A percentile compares a stretch with the other conserved stretches of the same genome.
Conservation (phyloP, 1,140 invertebrate genomes). For the Listronotus bonariensis region DNA sequence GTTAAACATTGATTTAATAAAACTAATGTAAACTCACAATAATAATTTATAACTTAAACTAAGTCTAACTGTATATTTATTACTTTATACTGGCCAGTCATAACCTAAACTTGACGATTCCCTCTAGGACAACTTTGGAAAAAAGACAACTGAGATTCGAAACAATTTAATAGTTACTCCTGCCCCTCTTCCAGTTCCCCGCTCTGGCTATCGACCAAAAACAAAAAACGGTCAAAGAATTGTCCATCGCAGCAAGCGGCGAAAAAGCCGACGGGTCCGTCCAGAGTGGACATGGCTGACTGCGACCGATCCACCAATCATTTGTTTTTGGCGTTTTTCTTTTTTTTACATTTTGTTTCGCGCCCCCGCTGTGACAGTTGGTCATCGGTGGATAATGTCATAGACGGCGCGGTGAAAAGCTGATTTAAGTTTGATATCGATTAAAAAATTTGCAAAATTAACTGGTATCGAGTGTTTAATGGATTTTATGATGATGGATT, state of each 20-base stretch:
- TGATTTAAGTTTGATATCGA: too few relatives aligned
- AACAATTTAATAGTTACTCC: constrained; percentile 19
- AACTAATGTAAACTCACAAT: too few relatives aligned
- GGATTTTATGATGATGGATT: too few relatives aligned
- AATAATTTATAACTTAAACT: too few relatives aligned
- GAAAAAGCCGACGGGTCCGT: constrained; percentile 31
- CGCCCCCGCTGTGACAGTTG: constrained; percentile 49
- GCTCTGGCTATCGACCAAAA: constrained; percentile 12
- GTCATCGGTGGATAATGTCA: constrained; percentile 33
- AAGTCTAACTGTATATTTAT: too few relatives aligned
- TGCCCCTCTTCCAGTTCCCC: constrained; percentile 4
- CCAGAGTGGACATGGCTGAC: constrained; percentile 50
- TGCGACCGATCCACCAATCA: constrained; percentile 55
- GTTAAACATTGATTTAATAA: too few relatives aligned
- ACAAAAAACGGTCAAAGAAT: constrained; percentile 23
- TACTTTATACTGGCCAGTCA: not conserved
- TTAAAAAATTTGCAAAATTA: too few relatives aligned
- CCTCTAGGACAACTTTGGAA: not conserved
- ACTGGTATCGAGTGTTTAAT: too few relatives aligned
- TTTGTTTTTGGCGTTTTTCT: constrained; percentile 50
- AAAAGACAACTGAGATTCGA: constrained; percentile 14
- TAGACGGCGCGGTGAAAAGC: too few relatives aligned
- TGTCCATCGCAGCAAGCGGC: constrained; percentile 25
- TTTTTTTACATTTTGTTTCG: constrained; percentile 47
- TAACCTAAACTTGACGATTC: not conserved